These are phyloP conservation scores for Paraescarpia echinospica DNA, from an alignment of 1,140 invertebrate genomes.

Conservation along the genomic window DNA sequence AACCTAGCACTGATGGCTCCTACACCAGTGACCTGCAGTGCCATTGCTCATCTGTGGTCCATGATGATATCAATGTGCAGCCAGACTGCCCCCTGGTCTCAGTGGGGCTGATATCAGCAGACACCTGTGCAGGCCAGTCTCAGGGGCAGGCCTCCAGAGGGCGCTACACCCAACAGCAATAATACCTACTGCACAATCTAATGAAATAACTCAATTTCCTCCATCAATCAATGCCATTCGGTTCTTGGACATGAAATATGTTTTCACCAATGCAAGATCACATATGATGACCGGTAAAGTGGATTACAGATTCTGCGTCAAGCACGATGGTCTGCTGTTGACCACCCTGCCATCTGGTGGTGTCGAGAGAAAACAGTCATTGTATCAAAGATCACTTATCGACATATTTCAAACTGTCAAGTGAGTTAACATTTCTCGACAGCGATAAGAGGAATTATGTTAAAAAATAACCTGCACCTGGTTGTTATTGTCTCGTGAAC, in stretches of 20 bases:
- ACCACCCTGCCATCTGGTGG: not conserved
- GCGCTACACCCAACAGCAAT: not conserved
- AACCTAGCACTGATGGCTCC: not conserved
- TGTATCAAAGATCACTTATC: no score
- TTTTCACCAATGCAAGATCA: no score
- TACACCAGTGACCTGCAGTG: not conserved
- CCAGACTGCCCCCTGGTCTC: not conserved
- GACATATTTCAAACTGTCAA: no score
- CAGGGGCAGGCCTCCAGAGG: not conserved
- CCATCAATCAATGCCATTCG: not conserved
- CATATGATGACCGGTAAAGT: not conserved
- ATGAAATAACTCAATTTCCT: not conserved
- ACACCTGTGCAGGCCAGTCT: not conserved
- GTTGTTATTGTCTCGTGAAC: no score
- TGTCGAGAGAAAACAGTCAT: not conserved
- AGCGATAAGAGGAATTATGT: no score
- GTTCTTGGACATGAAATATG: not conserved
- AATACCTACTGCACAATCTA: not conserved
- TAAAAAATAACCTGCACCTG: no score
- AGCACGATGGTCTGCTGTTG: not conserved
- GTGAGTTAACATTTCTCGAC: no score
- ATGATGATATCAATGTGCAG: not conserved
- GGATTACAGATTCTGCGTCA: not conserved
- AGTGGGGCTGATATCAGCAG: not conserved
- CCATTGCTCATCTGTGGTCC: not conserved